Evolutionary conservation across 2,797 vertebrate genomes (phyloP).

Genomic region (Macroramphosus scolopax): DNA sequence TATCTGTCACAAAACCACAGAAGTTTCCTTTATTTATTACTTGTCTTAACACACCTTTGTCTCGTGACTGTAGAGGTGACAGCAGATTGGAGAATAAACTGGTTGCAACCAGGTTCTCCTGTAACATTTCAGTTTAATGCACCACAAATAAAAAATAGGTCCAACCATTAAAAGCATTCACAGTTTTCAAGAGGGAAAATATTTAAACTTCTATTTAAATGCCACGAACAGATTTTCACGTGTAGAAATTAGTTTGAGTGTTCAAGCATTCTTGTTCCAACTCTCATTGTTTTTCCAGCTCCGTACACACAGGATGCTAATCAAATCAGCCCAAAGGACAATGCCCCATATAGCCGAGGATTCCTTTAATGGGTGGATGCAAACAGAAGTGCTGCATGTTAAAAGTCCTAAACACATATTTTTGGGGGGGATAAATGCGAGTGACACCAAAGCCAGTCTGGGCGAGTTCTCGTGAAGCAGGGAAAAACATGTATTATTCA

Average conservation of each 20-base stretch:
- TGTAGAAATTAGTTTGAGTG: conserved; percentile 24
- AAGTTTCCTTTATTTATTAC: no score
- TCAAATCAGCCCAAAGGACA: conserved; percentile 57
- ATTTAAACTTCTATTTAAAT: conserved; percentile 19
- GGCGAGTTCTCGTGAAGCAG: conserved; percentile 46
- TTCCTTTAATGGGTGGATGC: conserved; percentile 52
- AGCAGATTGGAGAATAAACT: no score
- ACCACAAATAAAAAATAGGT: no score
- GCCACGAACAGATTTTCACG: conserved; percentile 6
- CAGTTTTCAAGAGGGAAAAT: no score
- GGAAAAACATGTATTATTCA: conserved; percentile 90
- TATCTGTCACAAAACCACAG: no score
- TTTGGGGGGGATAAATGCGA: conserved; percentile 50
- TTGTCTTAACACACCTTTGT: no score
- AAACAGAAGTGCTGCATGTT: conserved; percentile 43
- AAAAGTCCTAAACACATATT: conserved; percentile 53
- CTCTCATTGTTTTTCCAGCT: conserved; percentile 48
- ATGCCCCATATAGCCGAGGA: conserved; percentile 49
- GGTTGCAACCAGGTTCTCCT: no score
- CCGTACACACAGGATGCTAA: conserved; percentile 45
- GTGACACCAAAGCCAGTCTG: conserved; percentile 50
- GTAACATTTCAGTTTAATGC: no score
- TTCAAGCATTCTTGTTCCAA: not conserved
- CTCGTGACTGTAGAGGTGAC: no score
- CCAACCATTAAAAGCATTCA: no score